These are phyloP conservation scores for Archips xylosteana DNA, from an alignment of 2,888 invertebrate species.

Conservation along the genomic window DNA sequence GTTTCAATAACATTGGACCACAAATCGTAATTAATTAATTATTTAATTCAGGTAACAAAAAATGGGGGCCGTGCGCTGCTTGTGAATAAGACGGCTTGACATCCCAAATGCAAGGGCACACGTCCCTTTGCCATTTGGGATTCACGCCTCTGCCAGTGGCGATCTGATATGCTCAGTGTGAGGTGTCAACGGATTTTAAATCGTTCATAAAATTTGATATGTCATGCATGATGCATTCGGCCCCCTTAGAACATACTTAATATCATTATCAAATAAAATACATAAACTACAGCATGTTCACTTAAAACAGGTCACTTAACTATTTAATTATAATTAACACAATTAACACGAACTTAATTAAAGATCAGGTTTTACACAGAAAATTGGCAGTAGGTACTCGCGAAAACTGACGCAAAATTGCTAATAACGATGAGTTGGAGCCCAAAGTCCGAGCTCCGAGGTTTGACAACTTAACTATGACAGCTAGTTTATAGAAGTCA, in stretches of 20 bases:
- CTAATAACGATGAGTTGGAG: constrained; percentile 9
- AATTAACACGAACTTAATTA: constrained; percentile 75
- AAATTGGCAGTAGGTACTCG: constrained; percentile 79
- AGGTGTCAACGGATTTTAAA: constrained; percentile 1
- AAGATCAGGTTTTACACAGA: constrained; percentile 68
- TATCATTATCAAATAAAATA: constrained; percentile 77
- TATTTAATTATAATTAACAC: constrained; percentile 78
- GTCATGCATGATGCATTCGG: constrained; percentile 59
- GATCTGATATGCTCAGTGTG: constrained; percentile 68
- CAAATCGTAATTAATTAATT: constrained; percentile 83
- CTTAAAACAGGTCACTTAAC: constrained; percentile 76
- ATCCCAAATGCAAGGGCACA: no score
- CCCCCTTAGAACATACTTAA: constrained; percentile 72
- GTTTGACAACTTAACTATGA: not conserved
- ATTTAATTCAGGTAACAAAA: constrained; percentile 86
- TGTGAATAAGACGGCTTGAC: constrained; percentile 11
- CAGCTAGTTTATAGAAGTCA: not conserved
- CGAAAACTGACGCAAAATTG: constrained; percentile 1
- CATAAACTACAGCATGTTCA: constrained; percentile 80
- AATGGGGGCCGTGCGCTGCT: constrained; percentile 71
- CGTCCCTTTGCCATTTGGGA: not conserved
- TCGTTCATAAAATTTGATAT: constrained; percentile 62
- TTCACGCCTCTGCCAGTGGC: not conserved
- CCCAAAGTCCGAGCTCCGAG: not conserved
- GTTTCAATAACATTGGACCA: constrained; percentile 86